Evolutionary conservation across 2,888 invertebrate genomes (phyloP).

Genomic region (Ecdyonurus torrentis): DNA sequence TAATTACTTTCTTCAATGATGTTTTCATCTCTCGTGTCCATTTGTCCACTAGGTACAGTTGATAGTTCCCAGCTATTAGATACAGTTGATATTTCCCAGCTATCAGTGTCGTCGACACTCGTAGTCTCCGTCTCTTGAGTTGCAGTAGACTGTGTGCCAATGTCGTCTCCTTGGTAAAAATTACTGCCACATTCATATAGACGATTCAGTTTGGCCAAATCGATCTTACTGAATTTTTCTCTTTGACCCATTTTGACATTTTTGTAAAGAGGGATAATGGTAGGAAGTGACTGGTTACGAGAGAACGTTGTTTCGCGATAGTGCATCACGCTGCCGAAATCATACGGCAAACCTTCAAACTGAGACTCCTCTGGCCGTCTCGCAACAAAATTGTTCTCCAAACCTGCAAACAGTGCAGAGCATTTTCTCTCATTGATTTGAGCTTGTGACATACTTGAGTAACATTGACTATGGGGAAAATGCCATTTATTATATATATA

Average conservation of each 20-base stretch:
- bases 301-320: conserved; percentile 33
- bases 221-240: conserved; percentile 18
- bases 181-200: conserved; percentile 18
- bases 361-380: conserved; percentile 16
- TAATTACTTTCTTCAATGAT: background rate
- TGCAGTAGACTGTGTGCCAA: background rate
- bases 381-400: conserved; percentile 18
- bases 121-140: background rate
- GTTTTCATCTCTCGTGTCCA: background rate
- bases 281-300: conserved; percentile 24
- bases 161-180: conserved; percentile 3
- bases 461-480: too few species aligned
- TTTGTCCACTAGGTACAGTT: background rate
- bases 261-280: conserved; percentile 26
- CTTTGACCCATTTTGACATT: conserved; percentile 25
- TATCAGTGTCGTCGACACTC: background rate
- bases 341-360: conserved; percentile 18
- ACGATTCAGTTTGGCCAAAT: conserved; percentile 21
- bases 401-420: too few species aligned
- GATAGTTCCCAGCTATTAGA: background rate
- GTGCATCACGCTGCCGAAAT: conserved; percentile 22
- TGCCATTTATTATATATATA: too few species aligned
- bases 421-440: too few species aligned
- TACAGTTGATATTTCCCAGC: background rate
- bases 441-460: too few species aligned